These are phyloP conservation scores for Steatocranus sp. DNA, from an alignment of 2,797 vertebrate genomes.

Conservation along the genomic window DNA sequence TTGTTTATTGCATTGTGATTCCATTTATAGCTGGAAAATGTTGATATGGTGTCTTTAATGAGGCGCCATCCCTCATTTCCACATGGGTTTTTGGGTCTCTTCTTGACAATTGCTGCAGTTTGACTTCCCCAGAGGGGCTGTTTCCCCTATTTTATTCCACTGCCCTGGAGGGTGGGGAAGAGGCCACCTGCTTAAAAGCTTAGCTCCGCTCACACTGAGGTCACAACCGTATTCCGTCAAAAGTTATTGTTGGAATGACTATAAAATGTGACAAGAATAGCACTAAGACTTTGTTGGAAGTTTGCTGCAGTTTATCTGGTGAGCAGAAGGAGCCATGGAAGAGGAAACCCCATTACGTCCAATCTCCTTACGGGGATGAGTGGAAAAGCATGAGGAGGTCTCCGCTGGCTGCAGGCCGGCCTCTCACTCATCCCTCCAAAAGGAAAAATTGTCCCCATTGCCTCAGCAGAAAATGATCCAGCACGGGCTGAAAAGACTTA, in stretches of 20 bases:
- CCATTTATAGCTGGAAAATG: neutral
- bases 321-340: constrained; percentile 50
- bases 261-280: constrained; percentile 50
- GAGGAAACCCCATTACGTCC: constrained; percentile 70
- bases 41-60: constrained; percentile 12
- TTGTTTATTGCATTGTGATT: neutral
- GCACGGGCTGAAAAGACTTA: constrained; percentile 20
- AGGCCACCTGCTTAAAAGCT: constrained; percentile 45
- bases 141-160: constrained; percentile 16
- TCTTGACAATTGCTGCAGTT: neutral
- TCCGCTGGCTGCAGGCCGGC: constrained; percentile 41
- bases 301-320: constrained; percentile 52
- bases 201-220: constrained; percentile 36
- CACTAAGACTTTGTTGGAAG: constrained; percentile 42
- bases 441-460: constrained; percentile 29
- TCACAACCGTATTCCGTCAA: constrained; percentile 33
- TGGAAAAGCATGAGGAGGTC: constrained; percentile 53
- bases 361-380: constrained; percentile 69
- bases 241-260: constrained; percentile 32
- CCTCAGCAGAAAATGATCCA: constrained; percentile 14
- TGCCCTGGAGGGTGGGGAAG: neutral
- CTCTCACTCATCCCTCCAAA: constrained; percentile 47
- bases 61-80: constrained; percentile 8
- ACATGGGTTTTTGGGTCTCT: neutral
- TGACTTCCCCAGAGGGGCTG: constrained; percentile 4